These are phyloP conservation scores for Herpailurus yagouaroundi DNA, from an alignment of 2,113 vertebrate species.

Conservation along the genomic window DNA sequence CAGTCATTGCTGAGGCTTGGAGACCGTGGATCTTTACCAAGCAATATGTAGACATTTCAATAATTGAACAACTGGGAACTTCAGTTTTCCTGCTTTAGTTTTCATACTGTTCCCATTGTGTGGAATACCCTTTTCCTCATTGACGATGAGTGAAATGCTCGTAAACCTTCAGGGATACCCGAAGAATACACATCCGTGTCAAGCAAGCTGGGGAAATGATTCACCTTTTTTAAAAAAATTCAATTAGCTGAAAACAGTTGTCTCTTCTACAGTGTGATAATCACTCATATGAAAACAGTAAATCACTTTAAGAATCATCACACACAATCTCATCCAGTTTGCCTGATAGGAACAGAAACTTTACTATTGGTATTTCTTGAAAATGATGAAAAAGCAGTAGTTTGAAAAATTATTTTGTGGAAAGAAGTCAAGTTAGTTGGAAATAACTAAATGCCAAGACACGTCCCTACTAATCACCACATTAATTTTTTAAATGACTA, in stretches of 20 bases:
- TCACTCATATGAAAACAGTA: background rate
- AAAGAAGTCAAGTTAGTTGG: background rate
- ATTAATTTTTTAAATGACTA: background rate
- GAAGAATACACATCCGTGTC: background rate
- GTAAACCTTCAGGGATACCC: background rate
- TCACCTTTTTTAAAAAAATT: background rate
- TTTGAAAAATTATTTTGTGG: background rate
- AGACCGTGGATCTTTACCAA: background rate
- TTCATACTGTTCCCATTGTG: background rate
- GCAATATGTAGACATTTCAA: background rate
- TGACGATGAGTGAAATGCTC: background rate
- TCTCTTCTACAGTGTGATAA: background rate
- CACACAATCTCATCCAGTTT: background rate
- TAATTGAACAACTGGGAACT: background rate
- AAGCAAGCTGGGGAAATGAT: background rate
- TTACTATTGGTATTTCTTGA: background rate
- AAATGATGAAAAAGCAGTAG: background rate
- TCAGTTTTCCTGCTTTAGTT: background rate
- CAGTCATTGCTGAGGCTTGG: background rate
- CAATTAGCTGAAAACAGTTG: background rate
- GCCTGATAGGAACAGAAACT: background rate
- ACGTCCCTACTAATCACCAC: background rate
- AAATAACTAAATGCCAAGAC: background rate
- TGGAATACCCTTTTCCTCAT: background rate
- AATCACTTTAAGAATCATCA: background rate